Evolutionary conservation across 2,797 vertebrate genomes (phyloP).

Genomic region (Delichon dasypus): DNA sequence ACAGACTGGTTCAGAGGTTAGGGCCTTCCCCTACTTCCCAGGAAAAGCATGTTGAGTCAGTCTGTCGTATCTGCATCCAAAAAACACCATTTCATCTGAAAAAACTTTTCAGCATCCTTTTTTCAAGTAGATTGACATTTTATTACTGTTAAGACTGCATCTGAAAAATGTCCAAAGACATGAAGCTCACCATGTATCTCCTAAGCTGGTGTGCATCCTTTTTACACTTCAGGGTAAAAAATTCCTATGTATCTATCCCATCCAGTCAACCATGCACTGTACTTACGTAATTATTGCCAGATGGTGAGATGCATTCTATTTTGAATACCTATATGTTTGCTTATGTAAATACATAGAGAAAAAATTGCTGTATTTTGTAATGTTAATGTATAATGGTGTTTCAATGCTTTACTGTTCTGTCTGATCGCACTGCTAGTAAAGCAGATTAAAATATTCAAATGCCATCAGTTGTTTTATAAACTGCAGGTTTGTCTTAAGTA

Average conservation of each 20-base stretch:
- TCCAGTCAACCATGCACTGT: constrained; percentile 50
- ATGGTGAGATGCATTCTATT: constrained; percentile 64
- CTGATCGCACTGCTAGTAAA: constrained; percentile 57
- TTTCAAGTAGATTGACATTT: constrained; percentile 2
- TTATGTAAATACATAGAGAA: constrained; percentile 61
- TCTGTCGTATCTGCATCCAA: not conserved
- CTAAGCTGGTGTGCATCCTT: constrained; percentile 56
- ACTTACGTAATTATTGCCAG: constrained; percentile 61
- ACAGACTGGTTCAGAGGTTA: not conserved
- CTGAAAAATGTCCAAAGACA: constrained; percentile 57
- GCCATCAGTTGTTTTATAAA: constrained; percentile 62
- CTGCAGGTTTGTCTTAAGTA: constrained; percentile 47
- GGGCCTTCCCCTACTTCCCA: not conserved
- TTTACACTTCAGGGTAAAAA: constrained; percentile 62
- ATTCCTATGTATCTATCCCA: constrained; percentile 27
- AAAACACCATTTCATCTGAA: not conserved
- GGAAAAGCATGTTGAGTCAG: not conserved
- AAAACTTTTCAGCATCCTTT: not conserved
- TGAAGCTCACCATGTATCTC: constrained; percentile 59
- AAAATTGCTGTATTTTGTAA: constrained; percentile 65
- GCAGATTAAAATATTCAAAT: constrained; percentile 67
- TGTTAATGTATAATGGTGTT: constrained; percentile 67
- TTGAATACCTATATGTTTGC: constrained; percentile 60
- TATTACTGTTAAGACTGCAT: constrained; percentile 20
- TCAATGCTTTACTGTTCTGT: constrained; percentile 55